Evolutionary conservation across 2,797 vertebrate species (phyloP), one percentile per base, ranked within the genome.

Genomic region (Trachurus trachurus): DNA sequence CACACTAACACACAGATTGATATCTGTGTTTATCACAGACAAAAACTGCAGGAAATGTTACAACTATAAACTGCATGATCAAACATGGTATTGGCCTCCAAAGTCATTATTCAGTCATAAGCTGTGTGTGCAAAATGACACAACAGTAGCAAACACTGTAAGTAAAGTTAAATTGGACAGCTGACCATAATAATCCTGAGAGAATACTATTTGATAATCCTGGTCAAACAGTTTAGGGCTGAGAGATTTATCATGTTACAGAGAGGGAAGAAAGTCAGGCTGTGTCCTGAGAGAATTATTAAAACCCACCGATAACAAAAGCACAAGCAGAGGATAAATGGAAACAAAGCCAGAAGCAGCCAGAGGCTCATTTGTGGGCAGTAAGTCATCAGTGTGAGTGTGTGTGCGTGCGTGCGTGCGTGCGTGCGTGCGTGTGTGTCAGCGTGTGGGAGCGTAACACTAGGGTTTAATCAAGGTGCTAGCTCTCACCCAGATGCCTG

Each of bases 231-330:
- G 42, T 66, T 57, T 58, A 47, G 19, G 3, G 57, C 54, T 31
- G 15, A 29, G 59, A 31, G 65, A 56, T 70, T 57, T 53, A 34
- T 31, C 65, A 56, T 34, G 19, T 54, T 15, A 3, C 45, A 21
- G 58, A 21, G 6, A n/a, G 16, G 62, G 47, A 22, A 31, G 44
- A 34, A 13, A 61, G 21, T 57, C n/a, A 57, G 16, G 11, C 12
- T 22, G 22, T n/a, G 59, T 54, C 61, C 31, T 47, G 29, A 49
- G 77, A 40, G 68, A 53, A 29, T 66, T 59, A 34, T 37, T 69
- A 34, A 53, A 40, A 66, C 39, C 22, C 11, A 8, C 49, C 52
- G 15, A 37, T 57, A 74, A 64, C 47, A 64, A 74, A 59, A 76
- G 31, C 26, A 63, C 45, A 13, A 54, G 62, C 66, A 71, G 29